Evolutionary conservation across 2,888 invertebrate species (phyloP), one percentile per base, ranked within the genome.

Genomic region (Drosophila demipolita): DNA sequence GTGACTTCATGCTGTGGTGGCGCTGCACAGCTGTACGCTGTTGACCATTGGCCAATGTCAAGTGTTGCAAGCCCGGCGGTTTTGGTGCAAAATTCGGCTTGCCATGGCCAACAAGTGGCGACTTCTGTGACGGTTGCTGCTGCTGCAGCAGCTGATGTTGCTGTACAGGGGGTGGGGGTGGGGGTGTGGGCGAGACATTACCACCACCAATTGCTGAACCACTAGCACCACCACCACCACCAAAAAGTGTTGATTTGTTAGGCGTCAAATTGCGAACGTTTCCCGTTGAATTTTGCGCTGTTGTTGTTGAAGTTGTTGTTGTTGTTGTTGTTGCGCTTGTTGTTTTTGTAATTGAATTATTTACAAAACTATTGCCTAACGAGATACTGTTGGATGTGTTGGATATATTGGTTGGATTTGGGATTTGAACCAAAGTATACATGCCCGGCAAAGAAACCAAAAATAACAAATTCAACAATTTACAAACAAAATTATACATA

Each of bases 61-160:
- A 79, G 53, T 93, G 91, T 71, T 93, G 93, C 54, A 95, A 83
- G 81, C 94, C 94, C 11, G 97, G 97, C 29, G 97, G 97, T 93
- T 97, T 97, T 2, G 97, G 97, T 33, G 97, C 97, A 80, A 97
- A 93, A 92, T 96, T 95, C 29, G 97, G 97, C 93, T 97, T 98
- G 60, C 97, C 97, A 94, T 95, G 95, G 90, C 94, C 94, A 36
- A 86, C 80, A 32, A 23, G 23, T 45, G 82, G 73, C 36, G 92
- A 91, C 74, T 92, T 92, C 75, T 71, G 73, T 72, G 40, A 79
- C 23, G 50, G 75, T 48, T 66, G 36, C 17, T 23, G 53, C 23
- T 53, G 42, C 1, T 40, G 12, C 9, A 61, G 83, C 32, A 49
- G 76, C 23, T 67, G 83, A 12, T 55, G 55, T 7, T 33, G 54